Conservation (phyloP, 2,113 vertebrate species). For the Bostrychus sinensis region DNA sequence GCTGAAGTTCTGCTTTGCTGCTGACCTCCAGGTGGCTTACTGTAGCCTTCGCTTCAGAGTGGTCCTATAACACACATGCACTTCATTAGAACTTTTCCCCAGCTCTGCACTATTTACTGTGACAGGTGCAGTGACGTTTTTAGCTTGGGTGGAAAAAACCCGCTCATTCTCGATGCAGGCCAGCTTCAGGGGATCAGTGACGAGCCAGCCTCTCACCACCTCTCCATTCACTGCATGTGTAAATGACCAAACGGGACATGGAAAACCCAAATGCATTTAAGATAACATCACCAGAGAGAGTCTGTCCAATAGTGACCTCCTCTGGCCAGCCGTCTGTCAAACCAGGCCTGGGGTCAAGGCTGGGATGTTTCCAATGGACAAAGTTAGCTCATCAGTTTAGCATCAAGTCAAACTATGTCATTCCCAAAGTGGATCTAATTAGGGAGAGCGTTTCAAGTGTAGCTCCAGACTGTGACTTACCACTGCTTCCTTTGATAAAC, state of each 20-base stretch:
- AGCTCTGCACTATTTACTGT: conserved; percentile 30
- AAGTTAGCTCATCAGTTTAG: conserved; percentile 19
- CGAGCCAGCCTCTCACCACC: conserved; percentile 19
- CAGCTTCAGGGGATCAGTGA: conserved; percentile 8
- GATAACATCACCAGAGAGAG: conserved; percentile 20
- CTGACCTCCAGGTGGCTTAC: neutral
- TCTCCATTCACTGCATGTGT: neutral
- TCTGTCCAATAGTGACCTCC: conserved; percentile 29
- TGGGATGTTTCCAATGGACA: conserved; percentile 15
- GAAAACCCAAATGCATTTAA: conserved; percentile 14
- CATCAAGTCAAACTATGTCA: conserved; percentile 20
- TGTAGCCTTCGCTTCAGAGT: conserved; percentile 9
- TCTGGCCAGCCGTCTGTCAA: conserved; percentile 20
- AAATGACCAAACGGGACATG: conserved; percentile 15
- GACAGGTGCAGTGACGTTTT: conserved; percentile 61
- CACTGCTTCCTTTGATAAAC: conserved; percentile 20
- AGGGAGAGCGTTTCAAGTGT: conserved; percentile 28
- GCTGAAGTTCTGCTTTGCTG: neutral
- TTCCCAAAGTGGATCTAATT: conserved; percentile 25
- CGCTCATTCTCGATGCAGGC: conserved; percentile 23
- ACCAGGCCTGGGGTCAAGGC: conserved; percentile 11
- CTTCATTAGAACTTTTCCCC: conserved; percentile 31
- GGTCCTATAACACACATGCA: conserved; percentile 9
- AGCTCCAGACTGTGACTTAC: conserved; percentile 34
- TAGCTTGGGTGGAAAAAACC: conserved; percentile 63